Evolutionary conservation across 2,797 vertebrate species (phyloP).

Genomic region (Nyctibius grandis): DNA sequence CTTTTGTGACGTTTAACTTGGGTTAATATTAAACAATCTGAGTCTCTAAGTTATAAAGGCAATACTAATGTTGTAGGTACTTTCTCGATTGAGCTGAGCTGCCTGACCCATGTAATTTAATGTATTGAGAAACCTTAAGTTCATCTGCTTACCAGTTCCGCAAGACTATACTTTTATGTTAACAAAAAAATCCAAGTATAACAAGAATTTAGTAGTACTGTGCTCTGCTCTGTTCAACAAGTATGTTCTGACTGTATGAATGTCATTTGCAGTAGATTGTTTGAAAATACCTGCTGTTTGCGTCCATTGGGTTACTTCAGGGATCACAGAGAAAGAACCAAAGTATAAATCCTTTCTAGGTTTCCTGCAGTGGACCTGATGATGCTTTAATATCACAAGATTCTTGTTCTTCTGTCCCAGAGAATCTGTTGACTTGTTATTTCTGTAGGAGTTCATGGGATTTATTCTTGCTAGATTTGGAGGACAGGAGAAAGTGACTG

Average conservation of each 20-base stretch:
- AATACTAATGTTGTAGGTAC: background rate
- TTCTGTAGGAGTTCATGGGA: background rate
- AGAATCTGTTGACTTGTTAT: background rate
- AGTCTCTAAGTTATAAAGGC: background rate
- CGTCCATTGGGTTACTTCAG: background rate
- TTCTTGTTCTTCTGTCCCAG: background rate
- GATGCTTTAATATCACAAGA: fast-evolving
- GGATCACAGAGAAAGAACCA: background rate
- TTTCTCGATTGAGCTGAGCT: background rate
- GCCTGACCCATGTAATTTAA: background rate
- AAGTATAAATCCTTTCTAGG: background rate
- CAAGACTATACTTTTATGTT: background rate
- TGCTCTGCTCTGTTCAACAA: background rate
- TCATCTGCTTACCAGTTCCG: background rate
- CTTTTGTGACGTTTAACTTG: background rate
- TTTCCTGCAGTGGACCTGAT: background rate
- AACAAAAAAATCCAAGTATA: background rate
- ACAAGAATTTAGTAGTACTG: background rate
- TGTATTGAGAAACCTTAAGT: background rate
- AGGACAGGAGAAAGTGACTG: background rate
- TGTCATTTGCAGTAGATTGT: background rate
- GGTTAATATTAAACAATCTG: background rate
- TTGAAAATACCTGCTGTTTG: background rate
- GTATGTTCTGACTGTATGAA: background rate
- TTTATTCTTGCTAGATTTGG: background rate